Evolutionary conservation across 2,113 vertebrate genomes (phyloP), one percentile per base, ranked within the genome.

Genomic region (Festucalex cinctus): DNA sequence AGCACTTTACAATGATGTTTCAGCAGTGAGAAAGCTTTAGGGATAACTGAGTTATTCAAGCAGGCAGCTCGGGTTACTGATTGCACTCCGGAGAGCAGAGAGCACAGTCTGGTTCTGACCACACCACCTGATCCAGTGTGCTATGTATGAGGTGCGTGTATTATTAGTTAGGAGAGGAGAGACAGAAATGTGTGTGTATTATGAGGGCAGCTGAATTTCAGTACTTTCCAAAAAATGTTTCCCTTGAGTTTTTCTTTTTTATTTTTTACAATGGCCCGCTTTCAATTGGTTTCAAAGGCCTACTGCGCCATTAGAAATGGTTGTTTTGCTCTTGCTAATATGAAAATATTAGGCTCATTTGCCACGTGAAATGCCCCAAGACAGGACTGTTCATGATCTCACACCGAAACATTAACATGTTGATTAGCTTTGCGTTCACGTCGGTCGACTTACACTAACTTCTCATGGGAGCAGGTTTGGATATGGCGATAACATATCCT

Each of bases 21-120:
- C 63, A 44, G 69, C 63, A 74, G 75, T 32, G 20, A 75, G 76
- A 78, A 85, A 76, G 78, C 83, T 78, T 88, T 77, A 68, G 84
- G 80, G 70, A 80, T 85, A 88, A 88, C 66, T 70, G 65, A 84
- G 82, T 88, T 86, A 88, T 86, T 88, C 66, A 86, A 88, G 85
- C 79, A 80, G 82, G 78, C 83, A 84, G 86, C 76, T 90, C 87
- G 63, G 82, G 76, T 90, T 89, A 86, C 88, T 82, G 73, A 88
- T 77, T 86, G 84, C 78, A 84, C 85, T 86, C 88, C 67, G 65
- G 86, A 88, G 88, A 88, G 77, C 70, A 82, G 77, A 75, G 78
- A 88, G 83, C 70, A 68, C 80, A 81, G 81, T 81, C 76, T 84
- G 82, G 85, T 79, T 74, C 76, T 80, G 76, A 83, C 84, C 75